Base-by-base conservation (phyloP, 2,797 vertebrate species). In the Clarias platycephalus region DNA sequence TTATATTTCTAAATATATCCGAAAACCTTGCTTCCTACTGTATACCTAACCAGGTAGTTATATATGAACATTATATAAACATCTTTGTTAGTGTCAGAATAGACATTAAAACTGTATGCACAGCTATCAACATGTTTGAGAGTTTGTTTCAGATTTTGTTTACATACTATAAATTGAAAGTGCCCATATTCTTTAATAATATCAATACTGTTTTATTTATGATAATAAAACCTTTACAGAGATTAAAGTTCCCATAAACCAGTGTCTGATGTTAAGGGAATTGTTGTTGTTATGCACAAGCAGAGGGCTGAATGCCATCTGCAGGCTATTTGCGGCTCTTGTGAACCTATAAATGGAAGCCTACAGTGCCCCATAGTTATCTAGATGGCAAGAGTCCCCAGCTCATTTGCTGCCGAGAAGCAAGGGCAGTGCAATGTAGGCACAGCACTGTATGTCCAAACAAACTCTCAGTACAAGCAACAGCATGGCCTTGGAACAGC, bases 301-400 rank as follows among this genome's bases (percentile, higher is more conserved):
- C 93, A 92, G 93, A 91, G 94, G 94, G 91, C 92, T 93, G 93
- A 90, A 92, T 93, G 94, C 93, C 93, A 91, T 93, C 93, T 93
- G 83, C 31, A 90, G 93, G 95, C 96, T 98, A 97, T 98, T 98
- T 97, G 94, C 95, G 94, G 94, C 93, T 93, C 95, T 96, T 95
- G 88, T 78, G 93, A 81, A 85, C 92, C 97, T 99, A 98, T 98
- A 98, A 98, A 97, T 98, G 96, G 97, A 96, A 97, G 94, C 93
- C 93, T 84, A 88, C 28, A 87, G 92, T 93, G 94, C 89, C 91
- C 91, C 92, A 93, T 93, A 95, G 94, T 94, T 95, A 94, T 94
- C 89, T 90, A 89, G 90, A 87, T 92, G 53, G 58, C 92, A 92
- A 90, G 91, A 92, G 93, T 94, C 93, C 93, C 93, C 94, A 92